Conservation (phyloP, 2,888 invertebrate species). For the Hirtodrosophila cameraria region DNA sequence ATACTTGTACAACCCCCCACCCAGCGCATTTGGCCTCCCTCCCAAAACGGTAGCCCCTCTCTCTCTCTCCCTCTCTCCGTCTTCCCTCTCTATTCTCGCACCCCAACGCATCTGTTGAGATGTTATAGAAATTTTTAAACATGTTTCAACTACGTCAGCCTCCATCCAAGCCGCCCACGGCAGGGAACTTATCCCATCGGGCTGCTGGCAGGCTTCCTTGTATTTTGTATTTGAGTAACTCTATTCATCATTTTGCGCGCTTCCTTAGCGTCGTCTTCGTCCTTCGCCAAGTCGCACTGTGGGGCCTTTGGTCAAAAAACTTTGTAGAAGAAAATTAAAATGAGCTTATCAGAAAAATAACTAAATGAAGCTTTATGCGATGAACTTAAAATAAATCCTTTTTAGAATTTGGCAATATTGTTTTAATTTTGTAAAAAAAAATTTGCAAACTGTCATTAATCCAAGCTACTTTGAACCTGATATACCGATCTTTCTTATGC, state of each 20-base stretch:
- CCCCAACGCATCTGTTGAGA: slow-evolving; percentile 30
- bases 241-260: slow-evolving; percentile 76
- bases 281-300: neutral
- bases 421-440: no score
- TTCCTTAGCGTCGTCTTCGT: slow-evolving; percentile 43
- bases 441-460: no score
- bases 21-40: neutral
- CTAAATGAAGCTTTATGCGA: no score
- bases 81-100: slow-evolving; percentile 4
- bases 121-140: slow-evolving; percentile 79
- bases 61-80: neutral
- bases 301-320: no score
- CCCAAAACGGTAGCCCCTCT: neutral
- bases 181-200: slow-evolving; percentile 3
- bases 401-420: no score
- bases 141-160: slow-evolving; percentile 67
- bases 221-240: slow-evolving; percentile 76
- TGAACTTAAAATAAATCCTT: no score
- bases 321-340: no score
- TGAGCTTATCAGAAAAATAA: no score
- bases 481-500: no score
- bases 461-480: no score
- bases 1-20: neutral
- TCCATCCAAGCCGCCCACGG: neutral
- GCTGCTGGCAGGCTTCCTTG: slow-evolving; percentile 25